These are phyloP conservation scores for Phrynocephalus versicolor DNA, from an alignment of 2,113 vertebrate genomes.

Conservation along the genomic window DNA sequence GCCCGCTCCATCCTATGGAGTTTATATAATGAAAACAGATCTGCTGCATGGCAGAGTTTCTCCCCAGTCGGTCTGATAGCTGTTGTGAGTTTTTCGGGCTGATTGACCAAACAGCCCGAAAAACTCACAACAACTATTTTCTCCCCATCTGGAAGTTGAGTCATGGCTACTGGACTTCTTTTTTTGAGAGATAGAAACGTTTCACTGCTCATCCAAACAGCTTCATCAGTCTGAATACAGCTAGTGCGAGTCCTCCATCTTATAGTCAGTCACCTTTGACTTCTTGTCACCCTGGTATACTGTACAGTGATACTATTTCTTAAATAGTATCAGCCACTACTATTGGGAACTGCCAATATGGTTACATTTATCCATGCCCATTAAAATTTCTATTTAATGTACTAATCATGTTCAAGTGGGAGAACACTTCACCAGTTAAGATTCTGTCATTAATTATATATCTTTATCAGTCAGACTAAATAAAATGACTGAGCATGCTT, in stretches of 20 bases:
- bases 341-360: slow-evolving; percentile 41
- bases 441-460: slow-evolving; percentile 65
- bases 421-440: slow-evolving; percentile 52
- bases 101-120: no score
- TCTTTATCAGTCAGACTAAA: slow-evolving; percentile 66
- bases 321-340: no score
- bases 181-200: no score
- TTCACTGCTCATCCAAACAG: no score
- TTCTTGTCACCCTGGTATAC: not conserved
- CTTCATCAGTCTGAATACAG: no score
- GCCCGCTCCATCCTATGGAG: slow-evolving; percentile 71
- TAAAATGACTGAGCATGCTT: slow-evolving; percentile 70
- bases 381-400: slow-evolving; percentile 45
- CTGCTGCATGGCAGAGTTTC: slow-evolving; percentile 68
- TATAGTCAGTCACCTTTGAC: no score
- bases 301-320: no score
- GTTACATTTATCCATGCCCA: slow-evolving; percentile 30
- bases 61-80: slow-evolving; percentile 66
- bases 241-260: no score
- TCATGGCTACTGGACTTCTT: no score
- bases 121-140: no score
- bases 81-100: no score
- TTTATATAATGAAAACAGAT: slow-evolving; percentile 73
- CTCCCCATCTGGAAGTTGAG: no score
- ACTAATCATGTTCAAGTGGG: slow-evolving; percentile 48